Evolutionary conservation across 2,797 vertebrate species (phyloP).

Genomic region (Okamejei kenojei): DNA sequence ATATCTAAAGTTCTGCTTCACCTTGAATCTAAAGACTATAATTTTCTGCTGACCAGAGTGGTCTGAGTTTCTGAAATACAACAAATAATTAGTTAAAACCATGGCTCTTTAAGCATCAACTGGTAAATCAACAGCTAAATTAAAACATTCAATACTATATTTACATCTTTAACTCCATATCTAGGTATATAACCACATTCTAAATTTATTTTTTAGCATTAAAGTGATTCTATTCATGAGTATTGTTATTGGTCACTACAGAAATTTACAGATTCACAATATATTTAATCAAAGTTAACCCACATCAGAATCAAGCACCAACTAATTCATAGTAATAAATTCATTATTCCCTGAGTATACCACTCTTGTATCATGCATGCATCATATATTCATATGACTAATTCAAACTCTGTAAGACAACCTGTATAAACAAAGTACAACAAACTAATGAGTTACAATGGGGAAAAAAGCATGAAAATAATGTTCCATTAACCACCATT

Average conservation of each 20-base stretch:
- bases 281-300: slow-evolving; percentile 19
- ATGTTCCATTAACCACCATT: neutral
- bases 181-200: neutral
- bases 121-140: neutral
- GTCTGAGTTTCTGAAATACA: neutral
- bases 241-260: neutral
- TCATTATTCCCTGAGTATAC: slow-evolving; percentile 19
- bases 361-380: slow-evolving; percentile 11
- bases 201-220: neutral
- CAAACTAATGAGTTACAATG: neutral
- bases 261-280: neutral
- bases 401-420: neutral
- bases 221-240: neutral
- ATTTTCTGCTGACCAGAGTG: neutral
- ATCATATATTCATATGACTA: neutral
- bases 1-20: neutral
- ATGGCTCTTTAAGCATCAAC: neutral
- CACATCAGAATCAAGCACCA: neutral
- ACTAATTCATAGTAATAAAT: slow-evolving; percentile 26
- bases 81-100: neutral
- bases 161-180: too few species aligned
- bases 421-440: neutral
- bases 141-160: neutral
- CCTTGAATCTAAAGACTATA: neutral
- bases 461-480: neutral